Conservation (phyloP, 2,888 invertebrate genomes). For the Ichneumoninae sp. region DNA sequence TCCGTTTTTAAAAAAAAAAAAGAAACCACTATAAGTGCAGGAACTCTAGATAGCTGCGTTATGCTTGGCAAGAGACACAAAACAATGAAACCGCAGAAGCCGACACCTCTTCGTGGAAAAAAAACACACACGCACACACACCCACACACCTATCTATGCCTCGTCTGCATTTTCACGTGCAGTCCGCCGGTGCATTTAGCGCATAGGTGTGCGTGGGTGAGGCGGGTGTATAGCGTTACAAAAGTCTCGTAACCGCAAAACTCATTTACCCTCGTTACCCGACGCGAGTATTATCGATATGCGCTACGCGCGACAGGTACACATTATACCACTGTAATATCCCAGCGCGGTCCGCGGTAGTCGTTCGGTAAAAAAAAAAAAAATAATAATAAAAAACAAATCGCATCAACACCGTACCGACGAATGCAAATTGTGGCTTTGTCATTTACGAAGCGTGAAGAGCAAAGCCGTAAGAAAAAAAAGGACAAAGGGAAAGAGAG, state of each 20-base stretch:
- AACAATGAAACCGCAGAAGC: constrained; percentile 70
- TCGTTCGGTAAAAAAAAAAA: constrained; percentile 10
- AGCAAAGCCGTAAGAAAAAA: constrained; percentile 56
- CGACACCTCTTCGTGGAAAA: constrained; percentile 56
- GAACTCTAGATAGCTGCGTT: constrained; percentile 31
- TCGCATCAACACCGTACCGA: constrained; percentile 27
- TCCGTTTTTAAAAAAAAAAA: constrained; percentile 40
- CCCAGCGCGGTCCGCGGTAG: constrained; percentile 17
- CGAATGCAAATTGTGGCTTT: constrained; percentile 66
- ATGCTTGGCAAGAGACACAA: constrained; percentile 68
- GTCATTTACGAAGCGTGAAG: constrained; percentile 67
- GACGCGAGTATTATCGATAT: constrained; percentile 63
- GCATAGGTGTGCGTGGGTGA: constrained; percentile 23
- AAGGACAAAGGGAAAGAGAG: constrained; percentile 10
- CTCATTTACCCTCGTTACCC: constrained; percentile 71
- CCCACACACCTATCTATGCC: constrained; percentile 6
- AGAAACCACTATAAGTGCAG: constrained; percentile 40
- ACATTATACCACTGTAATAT: constrained; percentile 23
- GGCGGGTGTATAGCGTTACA: constrained; percentile 44
- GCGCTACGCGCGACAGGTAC: constrained; percentile 30
- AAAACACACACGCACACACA: constrained; percentile 35
- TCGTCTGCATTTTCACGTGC: constrained; percentile 10
- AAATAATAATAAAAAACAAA: background rate
- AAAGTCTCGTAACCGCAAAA: constrained; percentile 69
- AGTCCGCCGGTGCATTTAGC: background rate